Base-by-base conservation (phyloP, 1,140 invertebrate genomes). In the Aporrectodea caliginosa region DNA sequence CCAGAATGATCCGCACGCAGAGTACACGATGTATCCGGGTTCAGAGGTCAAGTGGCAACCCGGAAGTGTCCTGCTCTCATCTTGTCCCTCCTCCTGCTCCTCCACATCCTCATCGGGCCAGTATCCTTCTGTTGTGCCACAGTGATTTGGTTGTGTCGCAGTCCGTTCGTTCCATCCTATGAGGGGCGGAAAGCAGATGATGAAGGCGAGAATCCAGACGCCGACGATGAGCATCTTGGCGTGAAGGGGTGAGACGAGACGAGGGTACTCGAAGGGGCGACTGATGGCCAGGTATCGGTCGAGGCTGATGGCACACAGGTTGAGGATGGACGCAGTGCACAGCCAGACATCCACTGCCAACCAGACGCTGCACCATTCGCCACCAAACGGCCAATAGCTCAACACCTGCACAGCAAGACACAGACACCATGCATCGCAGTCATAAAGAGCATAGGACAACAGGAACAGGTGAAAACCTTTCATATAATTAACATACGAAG, bases 151-250 rank as follows among this genome's bases (percentile, higher is more conserved):
- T 6, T 22, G 43, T 22, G 6, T 6, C 43, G 43, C 6, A 12
- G 43, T 6, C 27, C 78, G 92, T 93, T 93, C 85, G 6, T 84
- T 94, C 97, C 96, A 98, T 0, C 97, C 97, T 30, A 98, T 90
- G n/a, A 99, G 90, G 14, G 97, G 97, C 2, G 97, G 97, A 84
- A 99, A 95, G 86, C 95, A 98, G 78, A 99, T 96, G n/a, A 98
- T 90, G n/a, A 93, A 95, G 0, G 95, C 97, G 84, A 98, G 91
- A 22, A 96, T 90, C 97, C 97, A 99, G 27, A 98, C 96, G 14
- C 94, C 91, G 0, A 92, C 91, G 81, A 98, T 98, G 94, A 98
- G 97, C 35, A 96, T 88, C 1, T 93, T 92, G 0, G 95, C 95
- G 35, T 94, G 6, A 35, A 77, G 80, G 2, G 80, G 77, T 12